Evolutionary conservation across 2,113 vertebrate genomes (phyloP).

Genomic region (Scophthalmus maximus): DNA sequence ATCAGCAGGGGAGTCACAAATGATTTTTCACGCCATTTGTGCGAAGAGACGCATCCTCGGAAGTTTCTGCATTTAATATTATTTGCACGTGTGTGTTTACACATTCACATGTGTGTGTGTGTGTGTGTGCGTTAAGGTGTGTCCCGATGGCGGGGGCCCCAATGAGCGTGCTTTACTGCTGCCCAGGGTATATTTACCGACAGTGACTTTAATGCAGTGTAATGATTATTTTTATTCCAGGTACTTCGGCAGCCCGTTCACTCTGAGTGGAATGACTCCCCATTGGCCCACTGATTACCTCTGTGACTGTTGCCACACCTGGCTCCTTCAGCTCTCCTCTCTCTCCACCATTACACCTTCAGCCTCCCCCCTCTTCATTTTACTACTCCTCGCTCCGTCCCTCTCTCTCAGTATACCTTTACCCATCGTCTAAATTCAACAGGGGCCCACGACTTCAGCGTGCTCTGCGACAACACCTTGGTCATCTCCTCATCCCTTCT

Average conservation of each 20-base stretch:
- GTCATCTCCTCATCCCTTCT: neutral
- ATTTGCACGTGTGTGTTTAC: conserved; percentile 39
- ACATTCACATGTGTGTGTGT: conserved; percentile 16
- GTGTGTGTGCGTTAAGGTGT: conserved; percentile 21
- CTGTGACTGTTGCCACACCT: conserved; percentile 77
- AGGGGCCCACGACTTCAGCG: neutral
- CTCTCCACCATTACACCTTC: conserved; percentile 49
- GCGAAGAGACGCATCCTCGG: neutral
- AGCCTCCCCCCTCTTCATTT: conserved; percentile 37
- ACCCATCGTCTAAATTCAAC: conserved; percentile 15
- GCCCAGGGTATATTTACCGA: conserved; percentile 81
- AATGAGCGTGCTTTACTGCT: conserved; percentile 71
- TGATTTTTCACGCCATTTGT: conserved; percentile 34
- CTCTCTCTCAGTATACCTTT: conserved; percentile 14
- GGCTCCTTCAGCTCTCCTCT: conserved; percentile 64
- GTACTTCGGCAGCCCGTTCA: conserved; percentile 73
- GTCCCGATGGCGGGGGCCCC: conserved; percentile 41
- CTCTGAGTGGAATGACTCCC: conserved; percentile 81
- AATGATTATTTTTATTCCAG: conserved; percentile 85
- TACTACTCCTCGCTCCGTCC: conserved; percentile 42
- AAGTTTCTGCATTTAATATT: conserved; percentile 47
- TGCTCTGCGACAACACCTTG: neutral
- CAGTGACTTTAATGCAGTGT: conserved; percentile 83
- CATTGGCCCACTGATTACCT: conserved; percentile 81
- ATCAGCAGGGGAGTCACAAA: conserved; percentile 42